Evolutionary conservation across 2,113 vertebrate species (phyloP).

Genomic region (Aspiorhynchus laticeps): DNA sequence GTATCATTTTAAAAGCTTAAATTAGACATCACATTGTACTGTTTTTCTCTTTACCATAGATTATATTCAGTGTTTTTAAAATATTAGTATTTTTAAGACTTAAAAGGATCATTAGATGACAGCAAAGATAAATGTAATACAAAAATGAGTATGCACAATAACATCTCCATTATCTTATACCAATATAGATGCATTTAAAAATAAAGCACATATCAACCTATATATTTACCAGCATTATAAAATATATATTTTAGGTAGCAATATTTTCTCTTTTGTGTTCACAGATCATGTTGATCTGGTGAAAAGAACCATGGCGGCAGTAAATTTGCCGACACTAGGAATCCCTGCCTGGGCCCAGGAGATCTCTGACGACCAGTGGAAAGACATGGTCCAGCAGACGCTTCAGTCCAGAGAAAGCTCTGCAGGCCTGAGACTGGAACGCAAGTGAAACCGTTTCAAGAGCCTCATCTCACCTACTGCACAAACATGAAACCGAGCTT

Average conservation of each 20-base stretch:
- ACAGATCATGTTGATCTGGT: conserved; percentile 95
- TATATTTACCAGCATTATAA: not conserved
- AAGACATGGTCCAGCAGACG: conserved; percentile 88
- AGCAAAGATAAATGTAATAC: not conserved
- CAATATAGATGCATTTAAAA: not conserved
- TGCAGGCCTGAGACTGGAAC: conserved; percentile 64
- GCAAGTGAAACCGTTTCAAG: conserved; percentile 60
- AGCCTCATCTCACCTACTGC: not conserved
- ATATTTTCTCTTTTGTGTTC: not conserved
- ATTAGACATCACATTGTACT: not conserved
- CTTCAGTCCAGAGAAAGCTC: conserved; percentile 83
- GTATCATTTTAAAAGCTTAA: not conserved
- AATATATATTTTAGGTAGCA: not conserved
- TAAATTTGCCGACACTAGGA: conserved; percentile 85
- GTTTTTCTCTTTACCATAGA: not conserved
- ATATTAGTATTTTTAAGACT: not conserved
- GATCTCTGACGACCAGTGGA: conserved; percentile 95
- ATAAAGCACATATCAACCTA: not conserved
- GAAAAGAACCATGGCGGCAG: conserved; percentile 91
- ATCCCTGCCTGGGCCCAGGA: conserved; percentile 90
- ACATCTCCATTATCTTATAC: not conserved
- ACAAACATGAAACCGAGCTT: not conserved
- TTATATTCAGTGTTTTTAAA: not conserved
- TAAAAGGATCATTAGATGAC: not conserved
- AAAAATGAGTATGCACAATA: not conserved